These are phyloP conservation scores for Iselma pallidipennis DNA, from an alignment of 2,888 invertebrate genomes.

Conservation along the genomic window DNA sequence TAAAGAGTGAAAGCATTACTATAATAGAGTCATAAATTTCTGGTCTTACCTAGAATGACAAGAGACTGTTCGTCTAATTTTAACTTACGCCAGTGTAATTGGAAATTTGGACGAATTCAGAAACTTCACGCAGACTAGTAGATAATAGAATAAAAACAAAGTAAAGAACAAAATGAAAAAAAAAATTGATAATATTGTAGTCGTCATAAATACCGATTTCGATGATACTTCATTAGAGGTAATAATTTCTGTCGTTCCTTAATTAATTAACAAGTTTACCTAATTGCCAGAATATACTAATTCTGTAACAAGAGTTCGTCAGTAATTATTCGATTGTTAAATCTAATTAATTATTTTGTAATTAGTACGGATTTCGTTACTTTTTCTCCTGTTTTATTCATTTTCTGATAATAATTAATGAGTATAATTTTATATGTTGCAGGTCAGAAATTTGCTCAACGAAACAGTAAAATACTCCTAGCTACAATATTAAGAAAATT, in stretches of 20 bases:
- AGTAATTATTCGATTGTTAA: background rate
- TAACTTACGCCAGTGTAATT: background rate
- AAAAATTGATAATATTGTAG: no score
- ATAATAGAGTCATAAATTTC: no score
- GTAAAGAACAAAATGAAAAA: no score
- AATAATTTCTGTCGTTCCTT: background rate
- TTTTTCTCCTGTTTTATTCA: constrained; percentile 2
- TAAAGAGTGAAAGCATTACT: no score
- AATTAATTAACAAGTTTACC: background rate
- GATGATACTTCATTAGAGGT: background rate
- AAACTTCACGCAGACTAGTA: background rate
- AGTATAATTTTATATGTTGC: constrained; percentile 10
- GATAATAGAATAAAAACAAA: background rate
- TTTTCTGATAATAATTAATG: no score
- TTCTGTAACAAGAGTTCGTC: background rate
- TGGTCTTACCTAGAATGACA: no score
- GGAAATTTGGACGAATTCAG: background rate
- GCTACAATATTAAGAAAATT: constrained; percentile 39
- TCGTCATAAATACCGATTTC: no score
- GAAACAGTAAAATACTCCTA: constrained; percentile 39
- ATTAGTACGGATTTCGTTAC: background rate
- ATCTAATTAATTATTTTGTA: background rate
- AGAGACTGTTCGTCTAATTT: no score
- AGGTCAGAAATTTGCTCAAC: constrained; percentile 45
- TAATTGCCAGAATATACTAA: background rate